Evolutionary conservation across 1,140 invertebrate genomes (phyloP).

Genomic region (Plectrocnemia conspersa): DNA sequence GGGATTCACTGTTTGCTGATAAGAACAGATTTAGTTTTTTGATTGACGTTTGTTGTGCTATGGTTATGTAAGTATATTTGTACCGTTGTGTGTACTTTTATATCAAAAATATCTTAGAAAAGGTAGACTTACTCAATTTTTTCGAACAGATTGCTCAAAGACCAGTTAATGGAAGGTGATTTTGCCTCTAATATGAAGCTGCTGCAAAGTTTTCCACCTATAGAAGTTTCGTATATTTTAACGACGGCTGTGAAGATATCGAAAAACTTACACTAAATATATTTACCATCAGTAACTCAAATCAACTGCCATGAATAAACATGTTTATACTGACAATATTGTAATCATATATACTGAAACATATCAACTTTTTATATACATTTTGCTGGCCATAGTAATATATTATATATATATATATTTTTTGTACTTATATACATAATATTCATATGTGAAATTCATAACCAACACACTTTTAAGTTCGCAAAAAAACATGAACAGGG

Average conservation of each 20-base stretch:
- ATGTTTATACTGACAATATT: no score
- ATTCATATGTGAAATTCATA: no score
- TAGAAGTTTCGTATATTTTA: slow-evolving; percentile 66
- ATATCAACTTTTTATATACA: no score
- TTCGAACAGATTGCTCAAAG: slow-evolving; percentile 67
- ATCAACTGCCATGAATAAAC: no score
- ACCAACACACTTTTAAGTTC: no score
- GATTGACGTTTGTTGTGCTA: slow-evolving; percentile 89
- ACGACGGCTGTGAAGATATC: slow-evolving; percentile 58
- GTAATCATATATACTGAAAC: no score
- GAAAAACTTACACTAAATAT: slow-evolving; percentile 10
- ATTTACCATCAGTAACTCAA: no score
- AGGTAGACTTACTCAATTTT: slow-evolving; percentile 28
- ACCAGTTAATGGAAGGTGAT: slow-evolving; percentile 77
- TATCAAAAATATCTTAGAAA: no score
- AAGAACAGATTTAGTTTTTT: slow-evolving; percentile 84
- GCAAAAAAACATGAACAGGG: no score
- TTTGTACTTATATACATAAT: no score
- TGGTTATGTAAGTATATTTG: slow-evolving; percentile 80
- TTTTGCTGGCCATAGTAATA: no score
- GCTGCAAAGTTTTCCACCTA: slow-evolving; percentile 78
- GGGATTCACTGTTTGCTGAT: slow-evolving; percentile 93
- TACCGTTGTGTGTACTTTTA: background rate
- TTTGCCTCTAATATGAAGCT: slow-evolving; percentile 91
- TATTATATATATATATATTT: no score